Conservation (phyloP, 2,888 invertebrate species). For the Hydropsyche betteni region DNA sequence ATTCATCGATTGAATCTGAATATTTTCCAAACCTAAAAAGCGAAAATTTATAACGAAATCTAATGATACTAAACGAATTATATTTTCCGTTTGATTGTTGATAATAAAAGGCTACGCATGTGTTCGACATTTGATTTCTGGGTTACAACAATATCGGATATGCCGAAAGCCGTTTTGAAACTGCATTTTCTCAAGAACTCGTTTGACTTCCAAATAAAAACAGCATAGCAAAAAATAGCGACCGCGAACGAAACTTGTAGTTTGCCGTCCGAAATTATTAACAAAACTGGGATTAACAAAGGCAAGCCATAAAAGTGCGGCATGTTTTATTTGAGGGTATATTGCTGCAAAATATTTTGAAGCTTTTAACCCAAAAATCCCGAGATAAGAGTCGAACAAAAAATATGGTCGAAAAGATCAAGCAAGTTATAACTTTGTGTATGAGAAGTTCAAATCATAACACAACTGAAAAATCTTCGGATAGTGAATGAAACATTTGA, state of each 20-base stretch:
- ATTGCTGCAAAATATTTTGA: constrained; percentile 47
- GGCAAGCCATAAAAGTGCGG: constrained; percentile 44
- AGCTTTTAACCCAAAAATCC: constrained; percentile 40
- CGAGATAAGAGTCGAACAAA: neutral
- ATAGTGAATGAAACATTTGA: no score
- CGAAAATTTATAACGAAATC: no score
- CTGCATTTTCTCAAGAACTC: neutral
- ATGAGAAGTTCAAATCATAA: no score
- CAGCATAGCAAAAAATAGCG: constrained; percentile 2
- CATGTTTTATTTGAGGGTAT: constrained; percentile 43
- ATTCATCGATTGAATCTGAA: no score
- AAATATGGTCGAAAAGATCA: constrained; percentile 1
- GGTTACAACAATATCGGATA: no score
- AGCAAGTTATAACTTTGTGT: no score
- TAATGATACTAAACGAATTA: no score
- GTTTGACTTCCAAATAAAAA: neutral
- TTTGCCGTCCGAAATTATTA: constrained; percentile 22
- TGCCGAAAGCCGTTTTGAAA: neutral
- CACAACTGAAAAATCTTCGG: no score
- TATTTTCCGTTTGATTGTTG: no score
- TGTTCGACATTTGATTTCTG: no score
- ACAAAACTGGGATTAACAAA: constrained; percentile 29
- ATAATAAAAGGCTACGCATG: no score
- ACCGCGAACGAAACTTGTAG: neutral
- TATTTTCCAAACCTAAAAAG: no score